A percentile compares a stretch with the other conserved stretches of the same genome.
phyloP scores from a whole-genome alignment of 2,113 vertebrate species.

The Pollimyrus isidori region DNA sequence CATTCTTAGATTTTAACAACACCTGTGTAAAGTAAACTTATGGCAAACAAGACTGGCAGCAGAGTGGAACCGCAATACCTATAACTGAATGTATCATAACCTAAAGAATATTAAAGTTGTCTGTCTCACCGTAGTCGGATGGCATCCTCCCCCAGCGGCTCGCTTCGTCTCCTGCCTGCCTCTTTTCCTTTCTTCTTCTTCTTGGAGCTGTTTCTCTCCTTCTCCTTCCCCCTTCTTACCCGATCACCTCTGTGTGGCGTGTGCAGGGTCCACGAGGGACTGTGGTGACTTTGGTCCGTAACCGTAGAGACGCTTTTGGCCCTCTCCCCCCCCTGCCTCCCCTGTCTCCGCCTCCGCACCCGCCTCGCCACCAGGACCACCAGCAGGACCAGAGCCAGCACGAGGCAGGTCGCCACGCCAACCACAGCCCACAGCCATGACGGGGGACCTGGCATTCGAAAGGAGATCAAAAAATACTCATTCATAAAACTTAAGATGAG shows the following conservation, averaged over 20 bases:
- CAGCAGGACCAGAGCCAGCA: constrained; percentile 47
- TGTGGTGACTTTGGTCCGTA: constrained; percentile 24
- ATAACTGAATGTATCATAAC: background rate
- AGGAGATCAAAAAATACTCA: background rate
- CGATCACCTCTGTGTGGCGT: constrained; percentile 38
- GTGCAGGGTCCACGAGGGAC: constrained; percentile 40
- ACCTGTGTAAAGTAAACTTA: background rate
- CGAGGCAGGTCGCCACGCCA: constrained; percentile 51
- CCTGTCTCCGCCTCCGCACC: constrained; percentile 43
- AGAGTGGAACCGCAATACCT: background rate
- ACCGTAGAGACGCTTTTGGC: constrained; percentile 40
- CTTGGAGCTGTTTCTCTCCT: constrained; percentile 43
- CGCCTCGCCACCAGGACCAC: constrained; percentile 58
- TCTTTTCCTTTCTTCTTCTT: constrained; percentile 62
- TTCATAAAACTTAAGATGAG: background rate
- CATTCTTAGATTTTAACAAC: background rate
- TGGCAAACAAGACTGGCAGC: background rate
- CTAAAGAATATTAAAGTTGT: background rate
- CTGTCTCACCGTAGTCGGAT: constrained; percentile 69
- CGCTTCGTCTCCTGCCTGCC: constrained; percentile 61
- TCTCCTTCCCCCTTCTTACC: constrained; percentile 40
- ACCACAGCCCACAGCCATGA: constrained; percentile 60
- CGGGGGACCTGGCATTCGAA: constrained; percentile 37
- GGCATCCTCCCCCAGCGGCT: constrained; percentile 79
- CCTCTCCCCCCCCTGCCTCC: constrained; percentile 39